Percentiles rank a stretch among this genome's conserved stretches.
These are phyloP conservation scores for Danio rerio DNA, from an alignment of 2,113 vertebrate species.

Conservation along the genomic window GRCz12tu NC_133197.1:27168001-27168500, in stretches of 20 bases:
- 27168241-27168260: background rate
- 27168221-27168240: background rate
- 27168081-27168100: constrained; percentile 13
- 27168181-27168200: background rate
- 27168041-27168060: constrained; percentile 29
- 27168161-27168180: background rate
- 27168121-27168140: constrained; percentile 3
- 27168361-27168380: too few relatives aligned
- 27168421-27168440: too few relatives aligned
- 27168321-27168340: background rate
- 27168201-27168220: background rate
- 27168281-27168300: background rate
- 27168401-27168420: too few relatives aligned
- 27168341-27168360: background rate
- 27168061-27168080: constrained; percentile 13
- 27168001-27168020: constrained; percentile 46
- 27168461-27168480: too few relatives aligned
- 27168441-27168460: too few relatives aligned
- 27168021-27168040: constrained; percentile 35
- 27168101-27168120: constrained; percentile 38
- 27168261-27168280: background rate
- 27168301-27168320: background rate
- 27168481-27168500: too few relatives aligned
- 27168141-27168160: background rate
- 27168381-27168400: too few relatives aligned